A percentile compares a stretch with the other conserved stretches of the same genome.
These are phyloP conservation scores for Drosophila affinis DNA, from an alignment of 2,888 invertebrate species.

Conservation along the genomic window DNA sequence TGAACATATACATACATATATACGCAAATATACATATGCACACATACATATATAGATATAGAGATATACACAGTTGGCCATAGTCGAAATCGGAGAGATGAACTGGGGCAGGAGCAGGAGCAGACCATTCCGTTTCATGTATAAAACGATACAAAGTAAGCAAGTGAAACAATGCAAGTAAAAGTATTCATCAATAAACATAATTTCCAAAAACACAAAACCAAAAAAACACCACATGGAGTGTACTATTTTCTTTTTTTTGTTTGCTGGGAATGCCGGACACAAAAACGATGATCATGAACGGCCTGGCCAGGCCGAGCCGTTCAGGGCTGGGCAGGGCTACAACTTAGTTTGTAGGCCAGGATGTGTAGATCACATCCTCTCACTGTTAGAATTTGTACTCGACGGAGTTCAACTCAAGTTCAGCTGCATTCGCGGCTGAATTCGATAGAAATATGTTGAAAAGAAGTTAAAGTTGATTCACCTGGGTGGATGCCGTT, in stretches of 20 bases:
- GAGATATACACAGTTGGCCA: slow-evolving; percentile 29
- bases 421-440: no score
- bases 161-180: slow-evolving; percentile 55
- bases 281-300: no score
- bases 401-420: no score
- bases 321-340: no score
- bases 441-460: no score
- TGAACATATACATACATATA: slow-evolving; percentile 19
- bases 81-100: slow-evolving; percentile 29
- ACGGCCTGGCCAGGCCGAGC: no score
- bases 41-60: slow-evolving; percentile 1
- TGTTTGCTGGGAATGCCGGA: not conserved
- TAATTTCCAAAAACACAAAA: slow-evolving; percentile 54
- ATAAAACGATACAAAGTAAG: slow-evolving; percentile 47
- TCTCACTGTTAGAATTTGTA: no score
- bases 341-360: no score
- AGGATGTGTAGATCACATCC: no score
- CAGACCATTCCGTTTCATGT: slow-evolving; percentile 28
- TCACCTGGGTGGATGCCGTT: no score
- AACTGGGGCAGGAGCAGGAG: slow-evolving; percentile 25
- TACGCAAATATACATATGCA: slow-evolving; percentile 7
- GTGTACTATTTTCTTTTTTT: not conserved
- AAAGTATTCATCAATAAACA: slow-evolving; percentile 71
- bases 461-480: no score
- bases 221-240: not conserved